A percentile compares a stretch with the other conserved stretches of the same genome.
These are phyloP conservation scores for Elegia similella DNA, from an alignment of 2,888 invertebrate species.

Conservation along the genomic window DNA sequence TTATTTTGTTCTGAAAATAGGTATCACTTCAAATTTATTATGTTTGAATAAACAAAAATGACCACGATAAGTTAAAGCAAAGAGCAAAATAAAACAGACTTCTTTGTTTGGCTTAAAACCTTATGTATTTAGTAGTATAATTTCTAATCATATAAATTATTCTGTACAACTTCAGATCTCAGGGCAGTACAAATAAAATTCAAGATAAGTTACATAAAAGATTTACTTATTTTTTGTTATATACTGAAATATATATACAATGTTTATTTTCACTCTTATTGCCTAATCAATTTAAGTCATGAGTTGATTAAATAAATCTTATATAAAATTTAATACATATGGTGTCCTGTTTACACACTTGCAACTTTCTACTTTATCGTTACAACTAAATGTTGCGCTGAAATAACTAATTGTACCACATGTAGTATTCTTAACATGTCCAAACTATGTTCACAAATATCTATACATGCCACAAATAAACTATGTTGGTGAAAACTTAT, in stretches of 20 bases:
- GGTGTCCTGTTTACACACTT: conserved; percentile 59
- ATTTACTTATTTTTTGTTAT: conserved; percentile 76
- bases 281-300: conserved; percentile 75
- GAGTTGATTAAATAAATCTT: conserved; percentile 78
- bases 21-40: too few species aligned
- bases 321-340: conserved; percentile 66
- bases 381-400: conserved; percentile 50
- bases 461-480: conserved; percentile 28
- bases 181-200: conserved; percentile 74
- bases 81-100: neutral
- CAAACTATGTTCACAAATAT: conserved; percentile 28
- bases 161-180: conserved; percentile 70
- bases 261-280: conserved; percentile 73
- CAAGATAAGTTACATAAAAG: conserved; percentile 74
- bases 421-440: conserved; percentile 40
- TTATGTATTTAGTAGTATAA: conserved; percentile 16
- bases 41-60: too few species aligned
- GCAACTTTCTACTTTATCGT: conserved; percentile 56
- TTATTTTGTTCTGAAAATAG: neutral
- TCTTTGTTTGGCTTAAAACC: conserved; percentile 8
- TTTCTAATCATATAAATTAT: conserved; percentile 22
- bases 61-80: neutral
- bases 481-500: conserved; percentile 15
- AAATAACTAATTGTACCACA: conserved; percentile 66
- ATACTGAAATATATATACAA: conserved; percentile 79